A percentile compares a stretch with the other conserved stretches of the same genome.
Evolutionary conservation across 2,888 invertebrate species (phyloP).

Genomic region (Orthosia gothica): DNA sequence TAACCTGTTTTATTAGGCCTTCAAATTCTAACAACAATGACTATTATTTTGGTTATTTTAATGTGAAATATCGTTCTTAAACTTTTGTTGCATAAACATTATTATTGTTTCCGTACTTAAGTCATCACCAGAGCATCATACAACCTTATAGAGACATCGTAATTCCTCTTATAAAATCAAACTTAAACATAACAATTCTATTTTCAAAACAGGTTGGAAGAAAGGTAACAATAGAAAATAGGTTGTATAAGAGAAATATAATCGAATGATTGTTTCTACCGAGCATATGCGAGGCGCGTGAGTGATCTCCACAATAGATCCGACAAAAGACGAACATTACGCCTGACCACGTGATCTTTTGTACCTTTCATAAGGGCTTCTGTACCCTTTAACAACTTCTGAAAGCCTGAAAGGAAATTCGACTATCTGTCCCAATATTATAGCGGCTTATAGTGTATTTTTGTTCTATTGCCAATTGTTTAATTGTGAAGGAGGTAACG

Average conservation of each 20-base stretch:
- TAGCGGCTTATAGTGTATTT: slow-evolving; percentile 22
- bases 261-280: slow-evolving; percentile 32
- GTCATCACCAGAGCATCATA: background rate
- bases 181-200: slow-evolving; percentile 8
- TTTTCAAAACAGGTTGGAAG: slow-evolving; percentile 30
- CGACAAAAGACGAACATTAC: slow-evolving; percentile 41
- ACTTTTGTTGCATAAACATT: background rate
- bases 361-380: slow-evolving; percentile 36
- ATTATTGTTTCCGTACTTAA: no score
- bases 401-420: slow-evolving; percentile 52
- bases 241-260: slow-evolving; percentile 53
- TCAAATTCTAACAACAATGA: background rate
- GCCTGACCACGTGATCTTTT: slow-evolving; percentile 50
- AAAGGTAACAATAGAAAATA: slow-evolving; percentile 27
- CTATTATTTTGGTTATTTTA: background rate
- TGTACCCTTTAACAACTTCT: slow-evolving; percentile 27
- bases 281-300: slow-evolving; percentile 51
- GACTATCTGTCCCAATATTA: slow-evolving; percentile 48
- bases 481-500: slow-evolving; percentile 27
- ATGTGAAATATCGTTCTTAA: background rate
- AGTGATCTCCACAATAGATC: slow-evolving; percentile 48
- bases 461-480: slow-evolving; percentile 41
- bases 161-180: background rate
- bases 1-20: background rate
- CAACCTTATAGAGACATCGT: background rate